Conservation (phyloP, 2,888 invertebrate genomes). For the Apamea anceps region DNA sequence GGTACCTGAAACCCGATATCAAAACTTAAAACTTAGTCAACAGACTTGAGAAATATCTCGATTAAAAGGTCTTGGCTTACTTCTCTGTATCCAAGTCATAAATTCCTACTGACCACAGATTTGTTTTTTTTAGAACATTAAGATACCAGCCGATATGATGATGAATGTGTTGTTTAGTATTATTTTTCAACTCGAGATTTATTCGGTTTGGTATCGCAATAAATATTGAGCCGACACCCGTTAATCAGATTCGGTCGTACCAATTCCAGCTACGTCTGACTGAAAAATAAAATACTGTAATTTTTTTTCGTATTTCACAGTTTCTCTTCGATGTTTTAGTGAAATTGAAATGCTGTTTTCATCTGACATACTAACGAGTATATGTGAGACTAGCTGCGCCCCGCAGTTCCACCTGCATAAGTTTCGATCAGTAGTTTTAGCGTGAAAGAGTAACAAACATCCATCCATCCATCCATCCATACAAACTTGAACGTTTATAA, state of each 20-base stretch:
- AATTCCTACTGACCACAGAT: neutral
- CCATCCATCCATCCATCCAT: no score
- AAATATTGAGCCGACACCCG: constrained; percentile 32
- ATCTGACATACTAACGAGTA: neutral
- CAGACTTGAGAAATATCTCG: no score
- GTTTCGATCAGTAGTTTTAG: no score
- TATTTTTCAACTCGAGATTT: constrained; percentile 27
- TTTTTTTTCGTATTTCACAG: neutral
- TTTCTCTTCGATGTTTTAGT: constrained; percentile 19
- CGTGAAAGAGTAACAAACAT: no score
- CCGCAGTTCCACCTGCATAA: no score
- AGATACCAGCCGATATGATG: constrained; percentile 7
- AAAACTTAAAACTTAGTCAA: no score
- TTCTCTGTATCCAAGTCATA: neutral
- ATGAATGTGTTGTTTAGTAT: constrained; percentile 24
- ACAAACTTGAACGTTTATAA: no score
- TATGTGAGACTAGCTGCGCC: no score
- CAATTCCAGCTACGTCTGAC: constrained; percentile 15
- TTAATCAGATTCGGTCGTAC: constrained; percentile 40
- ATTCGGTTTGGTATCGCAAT: constrained; percentile 31
- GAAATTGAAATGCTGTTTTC: constrained; percentile 17
- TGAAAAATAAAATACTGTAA: constrained; percentile 22
- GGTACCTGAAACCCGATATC: no score
- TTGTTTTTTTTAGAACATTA: constrained; percentile 18
- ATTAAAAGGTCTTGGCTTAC: no score